Percentiles rank a stretch among this genome's conserved stretches.
Evolutionary conservation across 2,888 invertebrate genomes (phyloP).

Genomic region (Linnaemya vulpina): DNA sequence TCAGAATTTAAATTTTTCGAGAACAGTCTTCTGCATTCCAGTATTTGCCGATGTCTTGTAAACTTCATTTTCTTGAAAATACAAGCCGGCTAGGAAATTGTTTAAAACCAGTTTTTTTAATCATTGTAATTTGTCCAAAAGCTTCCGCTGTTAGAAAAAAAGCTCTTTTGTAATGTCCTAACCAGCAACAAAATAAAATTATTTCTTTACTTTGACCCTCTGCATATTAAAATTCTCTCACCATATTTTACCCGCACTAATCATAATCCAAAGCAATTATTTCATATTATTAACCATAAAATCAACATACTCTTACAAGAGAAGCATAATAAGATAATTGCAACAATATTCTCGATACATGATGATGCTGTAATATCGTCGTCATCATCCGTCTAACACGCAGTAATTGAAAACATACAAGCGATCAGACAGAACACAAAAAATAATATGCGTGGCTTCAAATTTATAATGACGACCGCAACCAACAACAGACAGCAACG

Average conservation of each 20-base stretch:
- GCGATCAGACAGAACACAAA: not conserved
- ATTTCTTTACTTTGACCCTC: slow-evolving; percentile 59
- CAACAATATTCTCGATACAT: slow-evolving; percentile 28
- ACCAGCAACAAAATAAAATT: not conserved
- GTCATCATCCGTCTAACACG: slow-evolving; percentile 35
- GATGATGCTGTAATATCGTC: slow-evolving; percentile 41
- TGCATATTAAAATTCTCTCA: slow-evolving; percentile 1
- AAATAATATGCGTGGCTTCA: slow-evolving; percentile 48
- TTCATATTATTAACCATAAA: slow-evolving; percentile 49
- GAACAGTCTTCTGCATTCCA: too few relatives aligned
- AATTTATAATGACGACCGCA: slow-evolving; percentile 48
- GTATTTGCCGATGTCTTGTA: not conserved
- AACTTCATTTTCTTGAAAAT: not conserved
- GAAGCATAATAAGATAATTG: slow-evolving; percentile 62
- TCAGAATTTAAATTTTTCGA: not conserved
- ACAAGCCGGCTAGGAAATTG: too few relatives aligned
- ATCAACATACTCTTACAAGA: slow-evolving; percentile 25
- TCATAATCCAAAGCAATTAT: slow-evolving; percentile 49
- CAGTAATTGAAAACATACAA: slow-evolving; percentile 32
- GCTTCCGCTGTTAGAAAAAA: not conserved
- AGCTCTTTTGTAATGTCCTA: not conserved
- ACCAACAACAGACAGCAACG: slow-evolving; percentile 17
- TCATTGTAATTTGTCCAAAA: too few relatives aligned
- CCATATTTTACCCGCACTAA: slow-evolving; percentile 18
- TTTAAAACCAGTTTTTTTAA: not conserved